These are phyloP conservation scores for Hipposideros larvatus DNA, from an alignment of 2,797 vertebrate genomes.

Conservation along the genomic window DNA sequence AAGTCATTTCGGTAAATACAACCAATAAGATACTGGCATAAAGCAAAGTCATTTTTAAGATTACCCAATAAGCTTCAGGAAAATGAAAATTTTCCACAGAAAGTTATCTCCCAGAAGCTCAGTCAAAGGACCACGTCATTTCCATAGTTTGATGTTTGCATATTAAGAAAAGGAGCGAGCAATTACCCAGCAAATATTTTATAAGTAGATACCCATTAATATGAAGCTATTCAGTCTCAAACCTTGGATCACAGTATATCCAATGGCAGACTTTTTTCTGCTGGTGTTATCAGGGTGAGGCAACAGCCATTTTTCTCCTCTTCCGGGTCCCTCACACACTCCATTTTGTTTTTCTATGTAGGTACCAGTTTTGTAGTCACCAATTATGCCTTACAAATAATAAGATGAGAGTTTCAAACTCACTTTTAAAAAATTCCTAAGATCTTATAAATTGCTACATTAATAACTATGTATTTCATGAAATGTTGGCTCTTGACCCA, in stretches of 20 bases:
- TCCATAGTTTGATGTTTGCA: background rate
- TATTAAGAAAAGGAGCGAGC: background rate
- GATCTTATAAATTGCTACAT: conserved; percentile 6
- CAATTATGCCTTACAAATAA: background rate
- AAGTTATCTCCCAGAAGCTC: background rate
- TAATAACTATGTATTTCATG: conserved; percentile 54
- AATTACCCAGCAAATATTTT: background rate
- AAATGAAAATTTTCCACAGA: conserved; percentile 50
- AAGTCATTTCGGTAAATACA: background rate
- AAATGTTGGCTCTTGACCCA: conserved; percentile 56
- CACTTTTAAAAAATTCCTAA: background rate
- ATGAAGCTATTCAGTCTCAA: background rate
- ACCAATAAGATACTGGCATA: background rate
- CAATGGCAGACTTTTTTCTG: background rate
- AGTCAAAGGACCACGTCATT: background rate
- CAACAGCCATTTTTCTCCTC: background rate
- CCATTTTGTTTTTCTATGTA: conserved; percentile 22
- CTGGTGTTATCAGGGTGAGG: background rate
- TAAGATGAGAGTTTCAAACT: background rate
- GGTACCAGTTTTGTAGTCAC: background rate
- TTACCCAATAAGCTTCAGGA: background rate
- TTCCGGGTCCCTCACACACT: background rate
- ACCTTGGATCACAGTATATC: background rate
- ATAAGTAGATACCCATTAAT: background rate
- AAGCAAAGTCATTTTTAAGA: background rate